Percentiles rank a stretch among this genome's conserved stretches.
These are phyloP conservation scores for Xerus rutilus DNA, from an alignment of 2,797 vertebrate species.

Conservation along the genomic window DNA sequence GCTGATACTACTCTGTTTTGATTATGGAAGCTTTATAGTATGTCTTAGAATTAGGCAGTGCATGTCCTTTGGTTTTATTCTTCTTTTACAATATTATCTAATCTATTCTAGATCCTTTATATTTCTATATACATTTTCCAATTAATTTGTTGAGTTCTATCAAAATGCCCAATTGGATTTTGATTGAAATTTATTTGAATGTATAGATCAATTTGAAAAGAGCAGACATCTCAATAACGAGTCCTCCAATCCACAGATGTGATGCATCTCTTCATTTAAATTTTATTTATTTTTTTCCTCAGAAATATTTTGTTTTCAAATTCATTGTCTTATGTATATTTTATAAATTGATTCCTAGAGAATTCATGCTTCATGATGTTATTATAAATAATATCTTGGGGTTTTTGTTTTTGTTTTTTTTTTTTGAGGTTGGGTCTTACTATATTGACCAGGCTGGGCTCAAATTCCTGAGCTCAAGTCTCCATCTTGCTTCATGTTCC, in stretches of 20 bases:
- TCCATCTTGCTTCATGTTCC: neutral
- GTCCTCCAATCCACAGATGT: neutral
- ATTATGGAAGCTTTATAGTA: neutral
- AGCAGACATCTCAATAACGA: neutral
- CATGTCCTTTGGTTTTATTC: neutral
- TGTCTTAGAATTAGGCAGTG: neutral
- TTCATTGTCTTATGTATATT: neutral
- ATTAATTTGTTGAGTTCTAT: neutral
- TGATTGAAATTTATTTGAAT: neutral
- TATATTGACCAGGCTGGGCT: neutral
- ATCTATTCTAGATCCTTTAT: neutral
- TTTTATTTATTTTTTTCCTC: constrained; percentile 23
- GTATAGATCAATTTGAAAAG: constrained; percentile 9
- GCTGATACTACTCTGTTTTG: neutral
- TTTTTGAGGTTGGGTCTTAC: neutral
- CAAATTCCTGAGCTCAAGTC: neutral
- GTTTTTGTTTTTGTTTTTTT: neutral
- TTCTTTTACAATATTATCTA: neutral
- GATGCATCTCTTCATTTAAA: constrained; percentile 15
- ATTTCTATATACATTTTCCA: constrained; percentile 15
- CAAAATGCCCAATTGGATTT: neutral
- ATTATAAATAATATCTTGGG: neutral
- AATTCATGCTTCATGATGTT: constrained; percentile 5
- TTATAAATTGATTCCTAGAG: constrained; percentile 34
- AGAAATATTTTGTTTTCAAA: constrained; percentile 40